Conservation (phyloP, 2,113 vertebrate genomes). For the Marcusenius ussheri region DNA sequence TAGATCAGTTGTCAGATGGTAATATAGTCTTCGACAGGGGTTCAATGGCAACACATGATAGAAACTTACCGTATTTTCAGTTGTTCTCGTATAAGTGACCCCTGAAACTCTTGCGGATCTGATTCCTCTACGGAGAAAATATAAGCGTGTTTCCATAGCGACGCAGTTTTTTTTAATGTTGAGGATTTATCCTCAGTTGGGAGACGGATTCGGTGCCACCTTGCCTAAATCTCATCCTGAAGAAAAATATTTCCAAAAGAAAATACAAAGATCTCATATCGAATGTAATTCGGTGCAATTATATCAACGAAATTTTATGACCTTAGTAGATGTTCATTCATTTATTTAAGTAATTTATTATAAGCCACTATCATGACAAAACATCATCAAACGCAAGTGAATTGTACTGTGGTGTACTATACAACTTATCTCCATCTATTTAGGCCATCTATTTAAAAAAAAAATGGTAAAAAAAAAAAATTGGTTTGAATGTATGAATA, state of each 20-base stretch:
- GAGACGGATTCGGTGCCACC: slow-evolving; percentile 22
- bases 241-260: not conserved
- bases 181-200: slow-evolving; percentile 23
- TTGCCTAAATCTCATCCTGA: slow-evolving; percentile 3
- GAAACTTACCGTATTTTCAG: not conserved
- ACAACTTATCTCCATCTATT: not conserved
- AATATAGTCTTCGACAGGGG: not conserved
- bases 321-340: not conserved
- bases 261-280: not conserved
- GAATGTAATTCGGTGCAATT: too few relatives aligned
- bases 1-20: not conserved
- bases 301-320: not conserved
- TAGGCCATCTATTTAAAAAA: not conserved
- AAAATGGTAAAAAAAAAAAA: not conserved
- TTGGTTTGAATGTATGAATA: not conserved
- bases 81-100: not conserved
- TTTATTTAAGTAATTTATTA: not conserved
- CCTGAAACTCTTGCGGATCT: not conserved
- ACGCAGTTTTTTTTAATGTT: slow-evolving; percentile 15
- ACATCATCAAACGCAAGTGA: not conserved
- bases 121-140: not conserved
- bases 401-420: not conserved
- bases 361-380: not conserved
- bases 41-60: not conserved
- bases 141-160: slow-evolving; percentile 15